Evolutionary conservation across 2,797 vertebrate species (phyloP), one percentile per base, ranked within the genome.

Genomic region (Vipera latastei): DNA sequence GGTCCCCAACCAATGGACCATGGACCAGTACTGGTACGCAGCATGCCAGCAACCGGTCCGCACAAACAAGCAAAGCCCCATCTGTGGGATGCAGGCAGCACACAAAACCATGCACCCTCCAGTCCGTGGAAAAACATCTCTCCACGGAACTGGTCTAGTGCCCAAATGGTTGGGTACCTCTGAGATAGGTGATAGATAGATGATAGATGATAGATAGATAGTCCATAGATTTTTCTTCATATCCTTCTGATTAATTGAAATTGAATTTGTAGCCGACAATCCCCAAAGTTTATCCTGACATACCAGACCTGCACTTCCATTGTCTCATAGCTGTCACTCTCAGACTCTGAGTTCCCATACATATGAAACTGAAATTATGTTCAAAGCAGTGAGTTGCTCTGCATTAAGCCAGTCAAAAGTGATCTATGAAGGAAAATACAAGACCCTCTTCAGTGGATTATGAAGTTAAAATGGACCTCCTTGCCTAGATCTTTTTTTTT

Each of bases 191-290:
- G 51, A 51, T 51, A 53, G 51, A 53, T 11, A 61, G 6, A 61
- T 25, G 20, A 60, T 60, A 6, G 59, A 60, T 60, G 22, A 96
- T 92, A 78, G 90, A 44, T 22, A 12, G 7, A 44, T 57, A 89
- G 61, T 83, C 60, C 25, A 60, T 25, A 94, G 28, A 11, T 69
- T 91, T 11, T 92, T 5, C 56, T 63, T 91, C 56, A 57, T 78
- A 59, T 18, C 8, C 63, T n/a, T 86, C 89, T 88, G 22, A 89
- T 89, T 96, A 88, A 89, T 95, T 93, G 93, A 94, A 93, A 56
- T 44, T 9, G 32, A 28, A 90, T 6, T 20, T 94, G 28, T 1
- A 59, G 22, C 61, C 92, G 51, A 18, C 94, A 89, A 85, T 83
- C 14, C 20, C 92, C 53, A 73, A 32, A 92, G 6, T 28, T 94